Base-by-base conservation (phyloP, 2,888 invertebrate species). In the Coleophora deauratella region DNA sequence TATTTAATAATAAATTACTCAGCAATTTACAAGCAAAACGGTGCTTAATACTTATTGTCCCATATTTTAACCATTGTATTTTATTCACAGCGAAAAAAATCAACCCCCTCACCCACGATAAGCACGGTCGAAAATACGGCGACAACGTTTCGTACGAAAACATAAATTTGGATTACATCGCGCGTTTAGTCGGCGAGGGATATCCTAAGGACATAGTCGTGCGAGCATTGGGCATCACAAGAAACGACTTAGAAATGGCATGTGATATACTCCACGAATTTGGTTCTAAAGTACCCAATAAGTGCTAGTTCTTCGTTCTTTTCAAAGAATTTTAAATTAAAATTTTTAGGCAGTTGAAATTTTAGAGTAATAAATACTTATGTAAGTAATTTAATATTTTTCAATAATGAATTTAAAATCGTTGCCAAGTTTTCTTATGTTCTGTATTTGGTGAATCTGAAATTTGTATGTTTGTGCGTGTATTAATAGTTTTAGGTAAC, bases 191-290 rank as follows among this genome's bases (percentile, higher is more conserved):
- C 36, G 91, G 91, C 42, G 96, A 97, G 62, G 98, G 97, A 0
- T 97, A 96, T 67, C 91, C 96, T 1, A 93, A 94, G 61, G 94
- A 96, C 64, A 93, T 95, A 37, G 97, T 97, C 2, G 93, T 97
- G 37, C 89, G 96, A 53, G 97, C 97, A 3, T 86, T 98, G 55
- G 94, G 96, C 46, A 97, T 98, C 59, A 95, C 97, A 1, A 88
- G 96, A 44, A 98, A 97, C 81, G 95, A 98, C 75, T 88, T 97
- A 41, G 95, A 95, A 71, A 97, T 98, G 97, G 97, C 97, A 36
- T 93, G 97, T 81, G 96, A 97, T 72, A 97, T 97, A 66, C 82
- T 97, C 54, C 93, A 95, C 70, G 95, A 96, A 71, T 97, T 97
- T 75, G 96, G 94, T n/a, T 65, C 77, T 2, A 85, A 85, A 61